Percentiles rank a stretch among this genome's conserved stretches.
These are phyloP conservation scores for Kryphioiulus occultus DNA, from an alignment of 2,888 invertebrate genomes.

Conservation along the genomic window DNA sequence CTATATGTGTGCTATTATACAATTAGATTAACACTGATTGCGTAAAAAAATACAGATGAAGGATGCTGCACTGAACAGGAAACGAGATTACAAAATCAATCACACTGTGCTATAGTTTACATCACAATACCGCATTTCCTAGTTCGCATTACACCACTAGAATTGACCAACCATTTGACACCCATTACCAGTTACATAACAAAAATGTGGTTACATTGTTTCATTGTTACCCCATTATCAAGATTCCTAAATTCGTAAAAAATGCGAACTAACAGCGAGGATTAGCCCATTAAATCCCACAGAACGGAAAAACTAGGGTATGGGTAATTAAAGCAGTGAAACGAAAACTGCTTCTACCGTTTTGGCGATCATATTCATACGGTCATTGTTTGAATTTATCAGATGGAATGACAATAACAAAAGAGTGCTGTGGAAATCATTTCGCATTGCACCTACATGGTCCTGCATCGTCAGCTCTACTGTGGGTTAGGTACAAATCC, in stretches of 20 bases:
- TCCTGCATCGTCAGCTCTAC: too few species aligned
- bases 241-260: conserved; percentile 31
- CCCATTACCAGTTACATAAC: conserved; percentile 36
- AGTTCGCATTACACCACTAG: conserved; percentile 7
- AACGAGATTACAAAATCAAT: conserved; percentile 31
- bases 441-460: not conserved
- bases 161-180: conserved; percentile 32
- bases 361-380: not conserved
- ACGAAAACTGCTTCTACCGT: not conserved
- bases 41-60: not conserved
- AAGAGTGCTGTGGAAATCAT: not conserved
- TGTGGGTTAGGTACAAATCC: not conserved
- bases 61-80: not conserved
- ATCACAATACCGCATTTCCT: conserved; percentile 35
- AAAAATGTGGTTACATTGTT: not conserved
- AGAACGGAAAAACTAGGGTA: not conserved
- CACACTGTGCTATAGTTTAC: not conserved
- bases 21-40: conserved; percentile 24
- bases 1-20: conserved; percentile 10
- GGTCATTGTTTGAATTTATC: conserved; percentile 4
- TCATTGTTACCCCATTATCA: conserved; percentile 13
- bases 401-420: conserved; percentile 12
- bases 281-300: not conserved
- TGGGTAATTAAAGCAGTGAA: not conserved
- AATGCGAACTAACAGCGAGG: not conserved